A percentile compares a stretch with the other conserved stretches of the same genome.
Evolutionary conservation across 2,113 vertebrate genomes (phyloP).

Genomic region (Percopsis transmontana): DNA sequence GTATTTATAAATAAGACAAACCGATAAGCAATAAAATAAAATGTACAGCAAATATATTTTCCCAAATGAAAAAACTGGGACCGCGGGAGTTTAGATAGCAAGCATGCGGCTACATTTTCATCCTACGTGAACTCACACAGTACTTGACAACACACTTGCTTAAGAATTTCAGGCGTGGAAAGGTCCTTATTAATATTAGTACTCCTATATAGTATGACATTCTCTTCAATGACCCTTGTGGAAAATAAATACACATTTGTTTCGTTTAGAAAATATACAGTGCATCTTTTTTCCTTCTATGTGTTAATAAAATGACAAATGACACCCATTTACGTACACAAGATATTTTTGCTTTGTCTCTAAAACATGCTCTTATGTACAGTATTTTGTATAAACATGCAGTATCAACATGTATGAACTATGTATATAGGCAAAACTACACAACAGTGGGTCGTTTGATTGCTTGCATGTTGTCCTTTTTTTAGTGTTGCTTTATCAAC

Average conservation of each 20-base stretch:
- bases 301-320: slow-evolving; percentile 83
- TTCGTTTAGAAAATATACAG: slow-evolving; percentile 84
- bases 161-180: slow-evolving; percentile 75
- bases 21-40: slow-evolving; percentile 50
- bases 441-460: slow-evolving; percentile 75
- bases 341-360: slow-evolving; percentile 81
- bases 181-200: slow-evolving; percentile 73
- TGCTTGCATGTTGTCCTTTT: slow-evolving; percentile 76
- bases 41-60: slow-evolving; percentile 40
- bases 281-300: slow-evolving; percentile 69
- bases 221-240: slow-evolving; percentile 77
- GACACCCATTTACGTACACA: slow-evolving; percentile 81
- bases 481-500: slow-evolving; percentile 71
- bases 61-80: slow-evolving; percentile 43
- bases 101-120: slow-evolving; percentile 82
- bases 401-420: slow-evolving; percentile 80
- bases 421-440: slow-evolving; percentile 83
- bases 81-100: slow-evolving; percentile 70
- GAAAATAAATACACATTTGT: slow-evolving; percentile 81
- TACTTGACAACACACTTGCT: slow-evolving; percentile 80
- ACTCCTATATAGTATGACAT: slow-evolving; percentile 73
- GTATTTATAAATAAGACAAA: slow-evolving; percentile 40
- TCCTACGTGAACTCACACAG: slow-evolving; percentile 78
- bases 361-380: slow-evolving; percentile 90
- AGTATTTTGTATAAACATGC: slow-evolving; percentile 86